Evolutionary conservation across 2,888 invertebrate species (phyloP), one percentile per base, ranked within the genome.

Genomic region (Octodonta nipae): DNA sequence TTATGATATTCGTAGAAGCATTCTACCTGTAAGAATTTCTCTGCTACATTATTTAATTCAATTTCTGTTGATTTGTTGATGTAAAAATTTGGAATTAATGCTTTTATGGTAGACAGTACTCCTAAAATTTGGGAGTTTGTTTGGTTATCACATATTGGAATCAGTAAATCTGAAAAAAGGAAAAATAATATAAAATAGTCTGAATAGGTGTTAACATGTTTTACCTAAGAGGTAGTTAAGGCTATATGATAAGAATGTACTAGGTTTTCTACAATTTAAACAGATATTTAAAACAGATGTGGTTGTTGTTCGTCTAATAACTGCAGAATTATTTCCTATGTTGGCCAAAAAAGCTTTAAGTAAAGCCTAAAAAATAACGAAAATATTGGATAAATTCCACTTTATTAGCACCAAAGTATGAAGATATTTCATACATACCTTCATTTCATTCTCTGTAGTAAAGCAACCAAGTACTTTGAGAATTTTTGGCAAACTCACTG

Each of bases 221-320:
- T 51, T 54, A 71, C 71, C 77, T 50, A 77, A 55, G 27, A 78
- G 58, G 43, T 69, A 63, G 36, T 71, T 70, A 13, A 83, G 65
- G n/a, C 82, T 68, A 52, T 80, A 71, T 2, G 70, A 66, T 38
- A 77, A 60, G 60, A 82, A 81, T 41, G 72, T 61, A 36, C 63
- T 59, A 2, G 75, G 72, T 55, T 84, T 85, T 32, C 82, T 69
- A 40, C 78, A 78, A 62, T 86, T 73, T 37, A 79, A 69, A 60
- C 88, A 86, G 33, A 89, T 70, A 36, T 77, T 73, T 22, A 86
- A 73, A 35, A 91, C 75, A 59, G 85, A 84, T 31, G 71, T 74
- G 1, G 88, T 78, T 15, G 86, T 78, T 13, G 85, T 80, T 41
- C 95, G 72, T 36, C 91, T 68, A 37, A 86, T 75, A 2, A 79